Evolutionary conservation across 2,113 vertebrate species (phyloP).

Genomic region (Colius striatus): DNA sequence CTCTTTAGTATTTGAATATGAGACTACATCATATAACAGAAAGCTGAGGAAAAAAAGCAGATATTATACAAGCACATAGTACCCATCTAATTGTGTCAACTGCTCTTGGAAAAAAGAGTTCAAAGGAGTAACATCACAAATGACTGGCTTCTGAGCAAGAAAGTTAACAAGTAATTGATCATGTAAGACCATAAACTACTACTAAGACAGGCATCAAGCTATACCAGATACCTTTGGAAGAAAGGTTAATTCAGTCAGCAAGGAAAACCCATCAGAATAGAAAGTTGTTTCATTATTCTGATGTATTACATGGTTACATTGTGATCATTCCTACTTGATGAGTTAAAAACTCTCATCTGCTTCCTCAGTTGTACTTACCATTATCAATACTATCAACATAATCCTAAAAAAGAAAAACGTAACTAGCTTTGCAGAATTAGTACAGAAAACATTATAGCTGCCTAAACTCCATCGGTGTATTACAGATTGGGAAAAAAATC

Average conservation of each 20-base stretch:
- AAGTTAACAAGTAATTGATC: background rate
- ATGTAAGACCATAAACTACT: background rate
- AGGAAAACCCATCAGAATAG: background rate
- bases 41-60: background rate
- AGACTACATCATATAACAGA: background rate
- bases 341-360: background rate
- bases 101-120: background rate
- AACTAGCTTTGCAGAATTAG: background rate
- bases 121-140: background rate
- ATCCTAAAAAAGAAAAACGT: background rate
- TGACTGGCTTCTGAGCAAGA: background rate
- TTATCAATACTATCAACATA: background rate
- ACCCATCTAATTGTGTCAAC: background rate
- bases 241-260: background rate
- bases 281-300: background rate
- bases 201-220: background rate
- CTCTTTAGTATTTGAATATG: background rate
- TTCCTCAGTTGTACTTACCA: background rate
- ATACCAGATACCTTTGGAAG: background rate
- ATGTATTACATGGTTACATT: background rate
- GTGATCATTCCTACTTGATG: background rate
- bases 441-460: background rate
- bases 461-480: background rate
- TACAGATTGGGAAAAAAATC: background rate
- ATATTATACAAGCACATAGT: background rate